Evolutionary conservation across 1,140 invertebrate genomes (phyloP).

Genomic region (Ephestia elutella): DNA sequence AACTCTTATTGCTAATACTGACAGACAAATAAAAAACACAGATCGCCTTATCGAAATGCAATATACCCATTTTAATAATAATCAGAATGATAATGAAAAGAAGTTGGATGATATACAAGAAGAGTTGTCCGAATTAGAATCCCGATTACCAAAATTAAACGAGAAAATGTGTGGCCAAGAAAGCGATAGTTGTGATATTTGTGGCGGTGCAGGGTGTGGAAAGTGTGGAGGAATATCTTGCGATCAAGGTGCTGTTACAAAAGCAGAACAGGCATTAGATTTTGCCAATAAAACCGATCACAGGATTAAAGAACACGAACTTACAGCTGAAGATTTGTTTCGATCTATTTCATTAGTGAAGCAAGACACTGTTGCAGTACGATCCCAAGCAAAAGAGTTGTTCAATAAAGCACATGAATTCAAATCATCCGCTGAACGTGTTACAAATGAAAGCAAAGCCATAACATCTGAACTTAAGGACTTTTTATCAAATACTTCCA

Average conservation of each 20-base stretch:
- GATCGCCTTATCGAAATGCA: conserved; percentile 85
- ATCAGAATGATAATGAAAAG: conserved; percentile 81
- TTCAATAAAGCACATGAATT: conserved; percentile 69
- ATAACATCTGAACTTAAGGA: conserved; percentile 82
- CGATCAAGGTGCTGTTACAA: conserved; percentile 89
- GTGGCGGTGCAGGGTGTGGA: conserved; percentile 95
- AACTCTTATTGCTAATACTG: conserved; percentile 82
- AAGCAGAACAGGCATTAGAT: conserved; percentile 88
- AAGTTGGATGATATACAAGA: conserved; percentile 76
- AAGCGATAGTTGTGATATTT: conserved; percentile 92
- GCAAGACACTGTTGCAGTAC: conserved; percentile 73
- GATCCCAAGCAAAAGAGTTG: conserved; percentile 69
- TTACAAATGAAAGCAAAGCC: conserved; percentile 73
- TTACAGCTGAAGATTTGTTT: conserved; percentile 79
- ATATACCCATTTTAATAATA: conserved; percentile 80
- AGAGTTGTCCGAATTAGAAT: conserved; percentile 80
- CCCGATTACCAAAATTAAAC: conserved; percentile 89
- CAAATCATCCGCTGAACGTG: conserved; percentile 66
- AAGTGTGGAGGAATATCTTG: conserved; percentile 94
- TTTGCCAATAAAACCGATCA: conserved; percentile 89
- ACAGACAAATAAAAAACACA: conserved; percentile 87
- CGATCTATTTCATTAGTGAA: conserved; percentile 75
- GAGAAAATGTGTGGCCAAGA: conserved; percentile 90
- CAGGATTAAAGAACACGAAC: conserved; percentile 86
- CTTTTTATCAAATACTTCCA: conserved; percentile 84